Evolutionary conservation across 2,113 vertebrate species (phyloP).

Genomic region (Entelurus aequoreus): DNA sequence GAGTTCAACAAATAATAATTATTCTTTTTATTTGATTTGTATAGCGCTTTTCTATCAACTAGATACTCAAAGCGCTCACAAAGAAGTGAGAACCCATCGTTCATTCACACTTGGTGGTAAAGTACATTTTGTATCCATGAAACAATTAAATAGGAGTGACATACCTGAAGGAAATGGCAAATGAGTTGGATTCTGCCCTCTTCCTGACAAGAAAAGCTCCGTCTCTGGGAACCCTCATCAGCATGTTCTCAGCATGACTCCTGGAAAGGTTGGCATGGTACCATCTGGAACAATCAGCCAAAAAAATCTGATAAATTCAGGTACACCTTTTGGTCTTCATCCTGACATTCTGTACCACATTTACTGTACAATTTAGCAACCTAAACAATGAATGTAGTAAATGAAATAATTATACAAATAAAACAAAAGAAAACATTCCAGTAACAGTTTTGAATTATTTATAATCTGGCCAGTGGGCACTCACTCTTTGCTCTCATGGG

Average conservation of each 20-base stretch:
- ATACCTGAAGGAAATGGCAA: constrained; percentile 95
- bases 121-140: background rate
- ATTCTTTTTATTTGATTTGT: too few species aligned
- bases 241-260: constrained; percentile 92
- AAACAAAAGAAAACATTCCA: too few species aligned
- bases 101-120: too few species aligned
- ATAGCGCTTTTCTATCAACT: too few species aligned
- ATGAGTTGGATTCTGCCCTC: constrained; percentile 88
- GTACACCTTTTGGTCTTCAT: background rate
- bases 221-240: constrained; percentile 94
- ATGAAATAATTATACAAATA: too few species aligned
- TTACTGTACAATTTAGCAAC: background rate
- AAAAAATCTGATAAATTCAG: background rate
- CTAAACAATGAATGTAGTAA: background rate
- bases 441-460: background rate
- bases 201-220: constrained; percentile 97
- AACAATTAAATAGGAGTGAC: background rate
- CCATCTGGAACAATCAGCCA: constrained; percentile 74
- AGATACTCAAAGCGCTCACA: too few species aligned
- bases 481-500: constrained; percentile 98
- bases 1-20: too few species aligned
- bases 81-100: too few species aligned
- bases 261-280: constrained; percentile 92
- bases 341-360: background rate
- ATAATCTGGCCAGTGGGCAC: constrained; percentile 28